phyloP scores from a whole-genome alignment of 2,113 vertebrate species.

The Nesoenas mayeri region DNA sequence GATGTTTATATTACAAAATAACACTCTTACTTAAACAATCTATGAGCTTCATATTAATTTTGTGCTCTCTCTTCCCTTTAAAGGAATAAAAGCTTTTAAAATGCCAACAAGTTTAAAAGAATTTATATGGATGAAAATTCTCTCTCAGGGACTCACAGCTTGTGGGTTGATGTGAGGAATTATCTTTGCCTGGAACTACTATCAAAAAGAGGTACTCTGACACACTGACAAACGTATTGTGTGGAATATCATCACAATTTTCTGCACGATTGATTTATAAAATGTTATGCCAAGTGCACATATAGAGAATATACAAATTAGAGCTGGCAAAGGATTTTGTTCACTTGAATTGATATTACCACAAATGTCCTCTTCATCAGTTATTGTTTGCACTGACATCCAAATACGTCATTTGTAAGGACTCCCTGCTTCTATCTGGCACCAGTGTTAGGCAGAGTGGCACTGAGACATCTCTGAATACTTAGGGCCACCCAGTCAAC shows the following conservation, averaged over 20 bases:
- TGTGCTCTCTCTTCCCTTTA: background rate
- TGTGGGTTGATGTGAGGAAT: background rate
- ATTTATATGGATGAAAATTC: background rate
- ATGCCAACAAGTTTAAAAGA: background rate
- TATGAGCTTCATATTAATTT: background rate
- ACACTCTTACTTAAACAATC: background rate
- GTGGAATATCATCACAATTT: background rate
- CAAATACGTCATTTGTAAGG: background rate
- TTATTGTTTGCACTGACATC: background rate
- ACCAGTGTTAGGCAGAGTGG: background rate
- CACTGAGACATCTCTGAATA: background rate
- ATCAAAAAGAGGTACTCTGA: background rate
- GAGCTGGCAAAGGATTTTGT: background rate
- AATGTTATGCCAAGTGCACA: background rate
- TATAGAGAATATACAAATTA: background rate
- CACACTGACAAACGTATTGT: background rate
- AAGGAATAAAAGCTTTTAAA: background rate
- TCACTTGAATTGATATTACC: background rate
- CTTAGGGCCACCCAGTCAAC: background rate
- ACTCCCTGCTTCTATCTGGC: background rate
- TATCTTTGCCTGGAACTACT: background rate
- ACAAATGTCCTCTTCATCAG: conserved; percentile 7
- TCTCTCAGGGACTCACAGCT: background rate
- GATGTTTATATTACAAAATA: background rate
- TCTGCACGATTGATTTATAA: background rate